Conservation (phyloP, 2,113 vertebrate species). For the Anser cygnoides region DNA sequence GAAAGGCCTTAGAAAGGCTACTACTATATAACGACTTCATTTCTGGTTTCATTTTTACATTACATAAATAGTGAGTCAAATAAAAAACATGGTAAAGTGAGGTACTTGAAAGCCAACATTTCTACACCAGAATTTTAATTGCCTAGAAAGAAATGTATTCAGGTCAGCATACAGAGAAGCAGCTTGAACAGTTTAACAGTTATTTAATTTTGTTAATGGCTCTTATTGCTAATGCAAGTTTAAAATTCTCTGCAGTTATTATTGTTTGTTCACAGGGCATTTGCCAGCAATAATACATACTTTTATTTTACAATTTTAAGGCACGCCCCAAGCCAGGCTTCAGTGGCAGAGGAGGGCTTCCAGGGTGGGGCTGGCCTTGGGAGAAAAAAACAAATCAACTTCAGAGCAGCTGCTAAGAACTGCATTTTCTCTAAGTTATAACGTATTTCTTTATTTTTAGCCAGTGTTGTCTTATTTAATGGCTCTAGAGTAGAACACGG, state of each 20-base stretch:
- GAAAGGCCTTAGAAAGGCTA: not conserved
- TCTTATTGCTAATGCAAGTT: not conserved
- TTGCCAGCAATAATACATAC: not conserved
- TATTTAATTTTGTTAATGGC: not conserved
- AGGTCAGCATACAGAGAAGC: not conserved
- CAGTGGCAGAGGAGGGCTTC: not conserved
- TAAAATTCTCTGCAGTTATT: not conserved
- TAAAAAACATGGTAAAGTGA: not conserved
- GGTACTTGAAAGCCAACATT: not conserved
- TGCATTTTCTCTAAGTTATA: not conserved
- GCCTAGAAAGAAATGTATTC: not conserved
- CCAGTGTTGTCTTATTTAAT: not conserved
- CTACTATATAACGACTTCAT: not conserved
- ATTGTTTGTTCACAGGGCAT: not conserved
- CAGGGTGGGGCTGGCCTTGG: not conserved
- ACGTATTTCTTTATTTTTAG: not conserved
- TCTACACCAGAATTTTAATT: constrained; percentile 30
- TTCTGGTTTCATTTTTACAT: not conserved
- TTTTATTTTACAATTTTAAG: not conserved
- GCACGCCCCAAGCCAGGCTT: not conserved
- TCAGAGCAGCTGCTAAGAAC: not conserved
- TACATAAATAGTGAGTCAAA: not conserved
- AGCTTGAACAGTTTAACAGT: not conserved
- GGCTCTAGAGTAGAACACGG: not conserved
- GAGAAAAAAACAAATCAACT: not conserved